Conservation (phyloP, 2,797 vertebrate genomes). For the Sorex maritimensis region DNA sequence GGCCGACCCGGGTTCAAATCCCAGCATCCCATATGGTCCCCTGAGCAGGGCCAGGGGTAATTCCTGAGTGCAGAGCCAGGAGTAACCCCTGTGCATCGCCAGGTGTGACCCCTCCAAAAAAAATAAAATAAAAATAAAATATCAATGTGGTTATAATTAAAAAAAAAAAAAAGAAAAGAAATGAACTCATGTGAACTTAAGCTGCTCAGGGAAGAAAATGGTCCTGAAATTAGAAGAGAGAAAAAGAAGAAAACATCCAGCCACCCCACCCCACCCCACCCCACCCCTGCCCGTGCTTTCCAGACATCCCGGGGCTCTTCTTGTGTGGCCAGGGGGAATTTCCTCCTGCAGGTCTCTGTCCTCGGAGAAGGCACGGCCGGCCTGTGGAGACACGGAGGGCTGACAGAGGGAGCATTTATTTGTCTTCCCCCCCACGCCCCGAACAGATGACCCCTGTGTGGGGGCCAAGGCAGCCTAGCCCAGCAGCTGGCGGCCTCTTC, state of each 20-base stretch:
- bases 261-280: too few relatives aligned
- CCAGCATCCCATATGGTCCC: too few relatives aligned
- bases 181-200: neutral
- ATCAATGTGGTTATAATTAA: too few relatives aligned
- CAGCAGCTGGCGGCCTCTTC: constrained; percentile 50
- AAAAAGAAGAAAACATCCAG: too few relatives aligned
- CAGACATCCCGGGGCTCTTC: neutral
- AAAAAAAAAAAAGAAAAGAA: too few relatives aligned
- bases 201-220: neutral
- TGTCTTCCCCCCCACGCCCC: constrained; percentile 9
- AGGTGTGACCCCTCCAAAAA: too few relatives aligned
- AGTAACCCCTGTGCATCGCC: too few relatives aligned
- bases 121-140: too few relatives aligned
- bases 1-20: too few relatives aligned
- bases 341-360: constrained; percentile 3
- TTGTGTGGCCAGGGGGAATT: constrained; percentile 38
- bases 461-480: neutral
- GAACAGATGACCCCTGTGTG: constrained; percentile 15
- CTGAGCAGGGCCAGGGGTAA: too few relatives aligned
- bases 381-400: neutral
- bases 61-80: too few relatives aligned
- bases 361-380: neutral
- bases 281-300: neutral
- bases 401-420: neutral
- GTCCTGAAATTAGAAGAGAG: constrained; percentile 1